A percentile compares a stretch with the other conserved stretches of the same genome.
Evolutionary conservation across 2,888 invertebrate species (phyloP).

Genomic region (Danaus chrysippus): DNA sequence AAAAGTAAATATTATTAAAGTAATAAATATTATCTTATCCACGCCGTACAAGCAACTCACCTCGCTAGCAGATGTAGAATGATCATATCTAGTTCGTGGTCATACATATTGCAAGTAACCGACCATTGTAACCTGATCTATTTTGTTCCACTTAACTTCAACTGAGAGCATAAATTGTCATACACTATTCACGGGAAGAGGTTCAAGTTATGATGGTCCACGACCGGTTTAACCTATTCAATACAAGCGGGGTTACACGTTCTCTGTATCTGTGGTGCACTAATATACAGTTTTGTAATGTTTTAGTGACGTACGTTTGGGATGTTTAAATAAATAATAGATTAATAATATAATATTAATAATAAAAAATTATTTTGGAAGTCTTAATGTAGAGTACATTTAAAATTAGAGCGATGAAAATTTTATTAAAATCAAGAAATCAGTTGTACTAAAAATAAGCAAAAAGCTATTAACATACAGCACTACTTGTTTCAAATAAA

Average conservation of each 20-base stretch:
- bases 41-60: constrained; percentile 42
- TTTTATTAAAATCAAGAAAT: no score
- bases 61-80: constrained; percentile 39
- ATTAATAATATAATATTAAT: no score
- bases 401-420: no score
- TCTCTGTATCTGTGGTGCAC: constrained; percentile 21
- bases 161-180: constrained; percentile 16
- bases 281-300: neutral
- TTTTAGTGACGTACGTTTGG: neutral
- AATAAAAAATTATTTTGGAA: no score
- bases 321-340: no score
- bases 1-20: constrained; percentile 10
- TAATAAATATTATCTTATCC: neutral
- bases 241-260: constrained; percentile 20
- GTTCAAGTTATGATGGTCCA: constrained; percentile 24
- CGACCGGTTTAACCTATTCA: constrained; percentile 32
- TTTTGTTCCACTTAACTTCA: constrained; percentile 23
- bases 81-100: constrained; percentile 19
- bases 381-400: no score
- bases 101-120: constrained; percentile 24
- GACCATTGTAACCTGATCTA: constrained; percentile 29
- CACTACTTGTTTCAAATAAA: no score
- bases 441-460: no score
- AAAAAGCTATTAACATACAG: no score
- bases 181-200: constrained; percentile 12